A percentile compares a stretch with the other conserved stretches of the same genome.
Conservation (phyloP, 1,140 invertebrate genomes). For the Cotesia glomerata region DNA sequence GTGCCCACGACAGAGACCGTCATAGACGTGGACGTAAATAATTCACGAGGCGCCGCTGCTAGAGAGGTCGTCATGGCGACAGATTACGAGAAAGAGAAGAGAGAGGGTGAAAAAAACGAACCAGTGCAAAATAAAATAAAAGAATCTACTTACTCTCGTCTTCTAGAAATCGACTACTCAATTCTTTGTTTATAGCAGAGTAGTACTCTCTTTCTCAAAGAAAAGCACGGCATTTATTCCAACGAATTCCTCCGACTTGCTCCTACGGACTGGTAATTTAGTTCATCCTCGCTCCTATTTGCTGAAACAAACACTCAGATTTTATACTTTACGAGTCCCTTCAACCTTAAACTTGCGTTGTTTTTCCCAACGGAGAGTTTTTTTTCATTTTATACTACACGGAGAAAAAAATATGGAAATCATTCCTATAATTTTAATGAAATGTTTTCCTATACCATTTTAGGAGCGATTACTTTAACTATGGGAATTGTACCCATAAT, state of each 20-base stretch:
- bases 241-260: neutral
- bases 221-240: constrained; percentile 8
- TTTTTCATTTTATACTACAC: too few relatives aligned
- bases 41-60: constrained; percentile 43
- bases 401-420: too few relatives aligned
- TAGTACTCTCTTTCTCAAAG: neutral
- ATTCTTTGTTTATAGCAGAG: neutral
- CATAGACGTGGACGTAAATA: constrained; percentile 44
- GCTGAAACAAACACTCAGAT: neutral
- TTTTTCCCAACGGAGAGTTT: neutral
- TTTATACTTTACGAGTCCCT: neutral
- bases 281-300: neutral
- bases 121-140: neutral
- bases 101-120: neutral
- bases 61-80: constrained; percentile 44
- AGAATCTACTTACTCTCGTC: neutral
- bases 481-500: too few relatives aligned
- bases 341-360: neutral
- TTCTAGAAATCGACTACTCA: neutral
- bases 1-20: constrained; percentile 35
- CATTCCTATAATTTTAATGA: too few relatives aligned
- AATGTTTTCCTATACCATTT: too few relatives aligned
- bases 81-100: constrained; percentile 40
- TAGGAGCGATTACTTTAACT: too few relatives aligned
- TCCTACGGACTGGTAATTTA: neutral